A percentile compares a stretch with the other conserved stretches of the same genome.
phyloP scores from a whole-genome alignment of 1,140 invertebrate species.

The Drosophila lacertosa region DNA sequence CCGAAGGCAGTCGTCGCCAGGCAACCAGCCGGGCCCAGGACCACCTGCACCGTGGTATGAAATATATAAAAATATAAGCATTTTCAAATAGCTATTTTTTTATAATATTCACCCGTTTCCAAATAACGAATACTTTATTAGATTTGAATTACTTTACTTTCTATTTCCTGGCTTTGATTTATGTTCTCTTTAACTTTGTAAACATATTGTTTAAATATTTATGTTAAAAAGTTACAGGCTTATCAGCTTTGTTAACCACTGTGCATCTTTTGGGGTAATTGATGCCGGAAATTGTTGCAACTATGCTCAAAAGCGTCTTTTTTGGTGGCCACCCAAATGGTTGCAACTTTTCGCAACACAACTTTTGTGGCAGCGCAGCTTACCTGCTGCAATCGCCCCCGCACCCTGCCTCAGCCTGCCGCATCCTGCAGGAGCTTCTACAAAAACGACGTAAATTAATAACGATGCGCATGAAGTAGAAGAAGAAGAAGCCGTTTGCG shows the following conservation, averaged over 20 bases:
- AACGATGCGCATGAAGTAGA: constrained; percentile 38
- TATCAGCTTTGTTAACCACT: constrained; percentile 3
- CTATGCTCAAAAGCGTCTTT: constrained; percentile 29
- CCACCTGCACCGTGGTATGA: constrained; percentile 1
- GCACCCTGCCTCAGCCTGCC: too few relatives aligned
- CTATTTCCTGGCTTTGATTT: too few relatives aligned
- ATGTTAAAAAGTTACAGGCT: too few relatives aligned
- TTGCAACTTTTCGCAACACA: constrained; percentile 31
- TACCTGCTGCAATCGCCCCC: not conserved
- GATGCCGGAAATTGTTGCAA: constrained; percentile 58
- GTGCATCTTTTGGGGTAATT: constrained; percentile 28
- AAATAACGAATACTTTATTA: too few relatives aligned
- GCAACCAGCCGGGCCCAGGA: not conserved
- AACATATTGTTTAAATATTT: too few relatives aligned
- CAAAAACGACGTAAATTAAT: constrained; percentile 55
- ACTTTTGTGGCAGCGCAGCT: not conserved
- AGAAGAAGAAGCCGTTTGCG: constrained; percentile 39
- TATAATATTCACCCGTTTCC: too few relatives aligned
- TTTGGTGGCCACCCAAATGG: constrained; percentile 7
- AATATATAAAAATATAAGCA: not conserved
- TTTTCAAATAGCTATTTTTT: too few relatives aligned
- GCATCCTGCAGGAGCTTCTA: constrained; percentile 16
- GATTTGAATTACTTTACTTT: too few relatives aligned
- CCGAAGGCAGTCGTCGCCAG: not conserved
- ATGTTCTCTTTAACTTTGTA: too few relatives aligned